phyloP scores from a whole-genome alignment of 1,140 invertebrate species.

The Coenobita brevimanus region DNA sequence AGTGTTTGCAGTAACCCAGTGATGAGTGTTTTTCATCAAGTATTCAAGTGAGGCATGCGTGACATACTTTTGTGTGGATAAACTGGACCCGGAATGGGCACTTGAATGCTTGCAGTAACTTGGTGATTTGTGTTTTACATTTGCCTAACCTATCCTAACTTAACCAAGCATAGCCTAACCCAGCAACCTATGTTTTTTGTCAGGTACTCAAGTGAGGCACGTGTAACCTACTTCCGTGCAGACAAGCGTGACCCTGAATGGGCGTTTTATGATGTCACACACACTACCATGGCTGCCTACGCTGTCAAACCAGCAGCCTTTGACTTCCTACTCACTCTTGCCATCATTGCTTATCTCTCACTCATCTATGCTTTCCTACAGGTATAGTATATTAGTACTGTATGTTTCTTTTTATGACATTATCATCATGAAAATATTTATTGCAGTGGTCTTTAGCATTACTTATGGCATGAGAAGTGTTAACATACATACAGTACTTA shows the following conservation, averaged over 20 bases:
- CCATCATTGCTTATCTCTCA: slow-evolving; percentile 87
- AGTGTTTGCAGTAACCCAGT: too few species aligned
- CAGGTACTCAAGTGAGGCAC: slow-evolving; percentile 85
- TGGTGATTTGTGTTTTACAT: too few species aligned
- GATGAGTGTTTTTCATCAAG: too few species aligned
- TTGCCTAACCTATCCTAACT: too few species aligned
- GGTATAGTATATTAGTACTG: slow-evolving; percentile 35
- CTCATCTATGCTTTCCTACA: slow-evolving; percentile 88
- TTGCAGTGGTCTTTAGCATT: background rate
- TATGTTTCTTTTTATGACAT: background rate
- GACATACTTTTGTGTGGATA: too few species aligned
- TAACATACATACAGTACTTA: too few species aligned
- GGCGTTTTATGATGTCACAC: slow-evolving; percentile 89
- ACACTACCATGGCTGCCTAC: slow-evolving; percentile 88
- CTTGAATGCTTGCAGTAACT: too few species aligned
- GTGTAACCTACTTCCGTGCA: slow-evolving; percentile 78
- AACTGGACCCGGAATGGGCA: too few species aligned
- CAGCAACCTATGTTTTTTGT: slow-evolving; percentile 67
- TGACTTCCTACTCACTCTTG: slow-evolving; percentile 92
- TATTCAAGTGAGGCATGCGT: too few species aligned
- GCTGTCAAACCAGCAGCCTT: slow-evolving; percentile 98
- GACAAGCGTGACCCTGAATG: slow-evolving; percentile 94
- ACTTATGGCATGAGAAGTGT: too few species aligned
- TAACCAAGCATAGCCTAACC: slow-evolving; percentile 68
- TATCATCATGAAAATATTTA: too few species aligned